Evolutionary conservation across 2,797 vertebrate genomes (phyloP), one percentile per base, ranked within the genome.

Genomic region (Lacerta viridis): DNA sequence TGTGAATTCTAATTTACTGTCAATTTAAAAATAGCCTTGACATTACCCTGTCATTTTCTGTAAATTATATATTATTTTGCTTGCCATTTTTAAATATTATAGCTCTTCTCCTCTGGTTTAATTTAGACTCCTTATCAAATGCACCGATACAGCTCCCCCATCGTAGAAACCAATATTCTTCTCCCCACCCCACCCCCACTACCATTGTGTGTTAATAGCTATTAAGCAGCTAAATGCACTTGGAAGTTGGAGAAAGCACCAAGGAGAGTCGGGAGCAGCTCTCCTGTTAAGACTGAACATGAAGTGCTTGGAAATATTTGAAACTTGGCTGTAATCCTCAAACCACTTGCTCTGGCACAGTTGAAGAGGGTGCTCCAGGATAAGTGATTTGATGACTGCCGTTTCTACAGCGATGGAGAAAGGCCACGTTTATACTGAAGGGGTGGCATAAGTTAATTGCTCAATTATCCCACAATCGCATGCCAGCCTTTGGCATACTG

Each of bases 1-100:
- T 83, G 64, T 95, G 89, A 96, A 96, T 96, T 96, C 95, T 94
- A 95, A 96, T 96, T 96, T 95, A 93, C 95, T 95, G 94, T 93
- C 87, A 93, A 94, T 96, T 96, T 95, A 96, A 96, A 96, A 96
- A 96, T 96, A 96, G 95, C 93, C 94, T 83, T 74, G 93, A 91
- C 93, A 92, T 94, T 96, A 96, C 95, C 95, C 96, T 96, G 90
- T 96, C 93, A 96, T 96, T 96, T 96, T 95, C 95, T 93, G 95
- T 93, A 96, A 96, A 96, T 96, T 96, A 96, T 95, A 96, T 96
- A 96, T 94, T 94, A 96, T 96, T 96, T 95, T 91, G 93, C 94
- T 95, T 95, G 94, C 95, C 96, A 95, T 96, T 96, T 96, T 95
- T 95, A 96, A 95, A 96, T 96, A 96, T 96, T 96, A 96, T 91